These are phyloP conservation scores for Sinocyclocheilus rhinocerous DNA, from an alignment of 2,113 vertebrate genomes.

Conservation along the genomic window DNA sequence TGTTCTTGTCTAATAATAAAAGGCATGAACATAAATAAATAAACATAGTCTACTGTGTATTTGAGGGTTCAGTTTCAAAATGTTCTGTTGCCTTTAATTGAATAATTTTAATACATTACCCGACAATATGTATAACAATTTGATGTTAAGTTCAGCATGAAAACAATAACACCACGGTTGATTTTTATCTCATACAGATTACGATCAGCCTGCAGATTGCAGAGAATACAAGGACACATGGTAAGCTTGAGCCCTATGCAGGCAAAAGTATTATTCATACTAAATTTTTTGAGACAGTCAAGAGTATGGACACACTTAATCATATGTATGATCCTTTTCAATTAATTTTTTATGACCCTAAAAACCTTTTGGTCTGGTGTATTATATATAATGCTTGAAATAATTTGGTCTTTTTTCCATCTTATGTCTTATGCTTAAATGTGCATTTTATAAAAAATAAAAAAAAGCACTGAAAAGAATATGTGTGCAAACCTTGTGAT, in stretches of 20 bases:
- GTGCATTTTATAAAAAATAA: background rate
- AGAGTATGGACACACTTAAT: background rate
- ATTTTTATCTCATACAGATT: slow-evolving; percentile 59
- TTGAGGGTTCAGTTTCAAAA: too few species aligned
- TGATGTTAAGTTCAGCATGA: too few species aligned
- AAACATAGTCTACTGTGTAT: too few species aligned
- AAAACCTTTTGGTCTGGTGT: background rate
- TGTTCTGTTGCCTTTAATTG: background rate
- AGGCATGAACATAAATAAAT: too few species aligned
- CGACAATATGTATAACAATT: background rate
- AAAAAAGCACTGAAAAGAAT: background rate
- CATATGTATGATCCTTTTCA: background rate
- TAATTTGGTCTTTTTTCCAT: background rate
- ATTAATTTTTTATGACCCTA: background rate
- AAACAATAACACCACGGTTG: background rate
- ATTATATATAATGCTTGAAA: background rate
- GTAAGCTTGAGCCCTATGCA: slow-evolving; percentile 59
- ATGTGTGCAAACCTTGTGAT: background rate
- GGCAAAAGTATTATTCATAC: background rate
- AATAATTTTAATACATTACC: background rate
- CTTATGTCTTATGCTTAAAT: background rate
- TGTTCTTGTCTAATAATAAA: too few species aligned
- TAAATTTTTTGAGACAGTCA: background rate
- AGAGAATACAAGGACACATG: slow-evolving; percentile 74
- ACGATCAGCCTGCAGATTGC: slow-evolving; percentile 70